Evolutionary conservation across 1,140 invertebrate genomes (phyloP), one percentile per base, ranked within the genome.

Genomic region (Trinorchestia longiramus): DNA sequence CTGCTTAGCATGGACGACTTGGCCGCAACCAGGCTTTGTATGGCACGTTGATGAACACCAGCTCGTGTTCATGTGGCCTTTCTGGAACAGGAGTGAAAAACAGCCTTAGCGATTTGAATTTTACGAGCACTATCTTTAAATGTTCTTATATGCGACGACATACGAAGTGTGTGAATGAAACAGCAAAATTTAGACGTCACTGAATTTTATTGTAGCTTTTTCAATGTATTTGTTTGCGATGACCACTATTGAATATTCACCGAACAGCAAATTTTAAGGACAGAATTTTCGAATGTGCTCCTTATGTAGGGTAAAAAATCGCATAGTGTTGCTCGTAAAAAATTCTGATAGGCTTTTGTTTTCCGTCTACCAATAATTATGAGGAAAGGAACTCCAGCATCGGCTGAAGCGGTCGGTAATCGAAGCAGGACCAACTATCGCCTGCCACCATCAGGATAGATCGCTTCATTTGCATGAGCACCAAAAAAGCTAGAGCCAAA

Each of bases 401-500:
- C 3, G 88, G 88, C 88, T 90, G 11, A 42, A 41, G 41, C 43
- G 41, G 88, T 15, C 88, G 88, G 88, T 90, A 90, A 90, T 90
- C 23, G 43, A 90, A 90, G 88, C 88, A 90, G 88, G 88, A 77
- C 88, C 88, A 90, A 90, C 88, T 90, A 94, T 94, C 92, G 43
- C 92, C 92, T 43, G 88, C 92, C 92, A 94, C 92, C 92, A 94
- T 94, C 92, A 47, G 43, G 44, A 47, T 47, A 94, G 92, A 94
- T 94, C 92, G 92, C 92, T 47, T 94, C 92, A 94, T 94, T 94
- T 94, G 92, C 92, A 94, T 94, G 92, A 94, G 44, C 44, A 43
- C 92, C 43, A 94, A 94, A 47, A 44, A 94, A 94, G 92, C 44
- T 43, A 43, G 8, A 6, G 44, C 43, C 44, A 11, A 45, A 19